Percentiles rank a stretch among this genome's conserved stretches.
Conservation (phyloP, 2,888 invertebrate species). For the Pseudococcus longispinus region DNA sequence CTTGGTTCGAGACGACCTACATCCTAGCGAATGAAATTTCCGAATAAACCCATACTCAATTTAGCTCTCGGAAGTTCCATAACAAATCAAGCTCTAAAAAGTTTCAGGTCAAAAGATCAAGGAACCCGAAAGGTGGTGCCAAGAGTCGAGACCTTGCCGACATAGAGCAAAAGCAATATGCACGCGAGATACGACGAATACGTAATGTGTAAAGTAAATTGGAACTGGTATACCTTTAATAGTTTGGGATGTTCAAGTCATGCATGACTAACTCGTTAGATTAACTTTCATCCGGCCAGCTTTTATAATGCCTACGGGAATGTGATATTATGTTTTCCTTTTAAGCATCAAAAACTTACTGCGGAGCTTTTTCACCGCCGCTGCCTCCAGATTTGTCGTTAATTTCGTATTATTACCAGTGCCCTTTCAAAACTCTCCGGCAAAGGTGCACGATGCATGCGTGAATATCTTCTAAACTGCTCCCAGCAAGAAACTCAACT, state of each 20-base stretch:
- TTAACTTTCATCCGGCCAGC: slow-evolving; percentile 52
- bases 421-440: not conserved
- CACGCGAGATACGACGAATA: slow-evolving; percentile 37
- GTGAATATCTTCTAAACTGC: not conserved
- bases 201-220: slow-evolving; percentile 30
- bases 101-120: slow-evolving; percentile 20
- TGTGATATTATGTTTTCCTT: slow-evolving; percentile 41
- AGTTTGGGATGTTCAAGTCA: slow-evolving; percentile 49
- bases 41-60: slow-evolving; percentile 22
- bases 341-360: not conserved
- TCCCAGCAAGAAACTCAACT: not conserved
- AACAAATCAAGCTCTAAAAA: slow-evolving; percentile 29
- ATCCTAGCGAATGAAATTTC: not conserved
- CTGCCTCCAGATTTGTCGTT: not conserved
- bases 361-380: not conserved
- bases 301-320: slow-evolving; percentile 48
- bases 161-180: slow-evolving; percentile 19
- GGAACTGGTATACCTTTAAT: slow-evolving; percentile 45
- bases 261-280: slow-evolving; percentile 51
- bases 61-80: not conserved
- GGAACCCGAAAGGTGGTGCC: not conserved
- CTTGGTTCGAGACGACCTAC: not conserved
- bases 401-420: slow-evolving; percentile 13
- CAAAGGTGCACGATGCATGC: not conserved
- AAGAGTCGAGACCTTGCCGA: not conserved